Evolutionary conservation across 2,113 vertebrate species (phyloP).

Genomic region (Erythrolamprus reginae): DNA sequence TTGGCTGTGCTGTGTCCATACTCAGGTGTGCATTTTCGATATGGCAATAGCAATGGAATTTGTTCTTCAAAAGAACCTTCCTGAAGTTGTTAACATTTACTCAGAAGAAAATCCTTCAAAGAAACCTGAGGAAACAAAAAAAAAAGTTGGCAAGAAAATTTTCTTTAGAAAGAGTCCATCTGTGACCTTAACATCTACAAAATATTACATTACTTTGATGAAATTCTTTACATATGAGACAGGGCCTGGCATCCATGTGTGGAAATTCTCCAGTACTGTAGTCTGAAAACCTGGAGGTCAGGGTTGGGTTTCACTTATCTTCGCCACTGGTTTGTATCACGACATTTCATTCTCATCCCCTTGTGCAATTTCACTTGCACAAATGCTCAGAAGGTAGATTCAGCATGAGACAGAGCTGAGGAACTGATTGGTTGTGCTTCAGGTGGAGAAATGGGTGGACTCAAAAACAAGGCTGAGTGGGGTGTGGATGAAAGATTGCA

Average conservation of each 20-base stretch:
- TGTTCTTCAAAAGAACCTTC: not conserved
- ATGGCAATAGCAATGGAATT: not conserved
- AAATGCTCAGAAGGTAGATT: too few species aligned
- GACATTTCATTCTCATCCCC: too few species aligned
- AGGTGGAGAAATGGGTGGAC: too few species aligned
- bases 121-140: not conserved
- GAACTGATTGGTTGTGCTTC: too few species aligned
- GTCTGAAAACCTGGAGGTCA: not conserved
- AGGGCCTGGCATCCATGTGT: not conserved
- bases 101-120: not conserved
- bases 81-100: not conserved
- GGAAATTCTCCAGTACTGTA: not conserved
- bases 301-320: too few species aligned
- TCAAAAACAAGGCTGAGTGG: not conserved
- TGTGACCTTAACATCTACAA: not conserved
- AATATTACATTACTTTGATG: not conserved
- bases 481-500: not conserved
- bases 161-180: not conserved
- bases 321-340: too few species aligned
- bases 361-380: too few species aligned
- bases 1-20: not conserved
- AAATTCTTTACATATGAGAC: not conserved
- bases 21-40: not conserved
- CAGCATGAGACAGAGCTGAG: too few species aligned
- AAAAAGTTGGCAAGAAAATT: not conserved